Evolutionary conservation across 2,113 vertebrate genomes (phyloP).

Genomic region (Pheucticus melanocephalus): DNA sequence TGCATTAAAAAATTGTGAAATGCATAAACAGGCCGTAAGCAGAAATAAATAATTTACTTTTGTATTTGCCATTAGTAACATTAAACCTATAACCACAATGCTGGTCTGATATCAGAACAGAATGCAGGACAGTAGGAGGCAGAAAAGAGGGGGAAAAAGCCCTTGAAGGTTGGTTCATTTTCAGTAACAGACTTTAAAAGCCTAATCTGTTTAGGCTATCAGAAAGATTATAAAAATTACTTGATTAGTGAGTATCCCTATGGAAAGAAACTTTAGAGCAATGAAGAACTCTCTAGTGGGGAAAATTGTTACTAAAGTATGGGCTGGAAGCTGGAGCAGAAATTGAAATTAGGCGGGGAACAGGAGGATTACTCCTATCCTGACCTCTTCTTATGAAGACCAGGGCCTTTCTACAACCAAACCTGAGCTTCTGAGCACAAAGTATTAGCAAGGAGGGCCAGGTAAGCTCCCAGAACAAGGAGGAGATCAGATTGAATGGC

Average conservation of each 20-base stretch:
- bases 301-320: background rate
- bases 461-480: background rate
- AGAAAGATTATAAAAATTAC: background rate
- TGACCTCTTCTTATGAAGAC: background rate
- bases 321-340: background rate
- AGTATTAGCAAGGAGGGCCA: background rate
- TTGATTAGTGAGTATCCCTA: background rate
- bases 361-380: background rate
- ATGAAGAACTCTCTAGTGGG: background rate
- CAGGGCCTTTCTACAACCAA: background rate
- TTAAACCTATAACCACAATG: background rate
- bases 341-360: background rate
- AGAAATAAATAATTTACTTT: background rate
- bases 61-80: background rate
- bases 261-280: background rate
- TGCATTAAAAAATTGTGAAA: background rate
- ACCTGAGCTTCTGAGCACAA: background rate
- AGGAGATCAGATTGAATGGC: background rate
- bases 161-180: background rate
- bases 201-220: background rate
- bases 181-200: background rate
- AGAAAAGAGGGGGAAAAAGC: accelerated
- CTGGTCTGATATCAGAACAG: background rate
- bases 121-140: background rate
- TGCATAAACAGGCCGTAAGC: background rate